Evolutionary conservation across 2,113 vertebrate species (phyloP), one percentile per base, ranked within the genome.

Genomic region (Rhabdomys dilectus): DNA sequence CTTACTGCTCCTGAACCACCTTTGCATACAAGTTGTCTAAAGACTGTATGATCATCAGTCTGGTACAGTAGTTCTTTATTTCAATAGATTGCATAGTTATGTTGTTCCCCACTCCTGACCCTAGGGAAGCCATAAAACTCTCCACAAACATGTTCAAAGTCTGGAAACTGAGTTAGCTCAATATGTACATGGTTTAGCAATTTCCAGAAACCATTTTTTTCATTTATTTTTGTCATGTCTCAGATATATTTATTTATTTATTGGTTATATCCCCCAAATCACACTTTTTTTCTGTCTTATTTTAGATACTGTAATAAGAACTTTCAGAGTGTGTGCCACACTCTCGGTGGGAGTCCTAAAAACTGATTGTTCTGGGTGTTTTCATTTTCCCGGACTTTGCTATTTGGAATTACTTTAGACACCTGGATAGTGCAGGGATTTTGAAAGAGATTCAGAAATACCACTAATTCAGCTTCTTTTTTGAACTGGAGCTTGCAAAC

Each of bases 321-420:
- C 3, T 13, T 91, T 91, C 36, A 31, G 58, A 66, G 64, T 64
- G 11, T 87, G n/a, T 87, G 13, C 11, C 73, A 75, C 76, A 1
- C 26, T 78, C 66, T 31, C 26, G 4, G 11, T 82, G 73, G 39
- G 81, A 6, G 45, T 88, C 15, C n/a, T 93, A 62, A 22, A 34
- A 73, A 56, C 53, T 95, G 73, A 91, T 31, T 92, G 19, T 64
- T 91, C 42, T 60, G 11, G 31, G 39, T 86, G 31, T 89, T 70
- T 87, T 92, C 66, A 73, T 86, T 96, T 85, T 93, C 53, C 24
- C 29, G 36, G 29, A 88, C 22, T 31, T 22, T 90, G 62, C 15
- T 93, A 5, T 88, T 36, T 93, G 42, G 34, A 90, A 42, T 95
- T 75, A 58, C 22, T 95, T 96, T 94, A 93, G 86, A 87, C 26